Base-by-base conservation (phyloP, 2,113 vertebrate genomes). In the Tragelaphus strepsiceros region DNA sequence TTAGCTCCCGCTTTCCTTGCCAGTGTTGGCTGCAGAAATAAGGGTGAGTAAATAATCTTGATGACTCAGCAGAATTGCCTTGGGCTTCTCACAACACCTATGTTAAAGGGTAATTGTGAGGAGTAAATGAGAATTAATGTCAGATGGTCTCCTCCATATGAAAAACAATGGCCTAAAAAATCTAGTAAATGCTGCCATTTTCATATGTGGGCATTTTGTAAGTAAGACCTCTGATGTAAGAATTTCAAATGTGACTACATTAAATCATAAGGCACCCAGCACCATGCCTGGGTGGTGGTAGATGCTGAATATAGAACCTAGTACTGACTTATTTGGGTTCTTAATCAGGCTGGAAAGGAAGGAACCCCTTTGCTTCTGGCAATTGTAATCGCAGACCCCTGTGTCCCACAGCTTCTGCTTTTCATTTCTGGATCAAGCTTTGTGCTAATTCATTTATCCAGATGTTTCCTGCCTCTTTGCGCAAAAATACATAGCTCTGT, bases 401-500 rank as follows among this genome's bases (percentile, higher is more conserved):
- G 59, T 21, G 14, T 62, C 53, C 46, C 58, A 43, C n/a, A 21
- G 39, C 67, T 90, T 94, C 94, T 94, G 54, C 35, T 77, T 95
- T 88, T 54, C 67, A n/a, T 89, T 91, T 93, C 91, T 80, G 74
- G 17, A 46, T 43, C 30, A 58, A 71, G 39, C 39, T 91, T 88
- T 26, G 24, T 67, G 64, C 19, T 39, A 21, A 92, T 84, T 80
- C 53, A 28, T 53, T 90, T 39, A 90, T 43, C 46, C 91, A 90
- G 91, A 81, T 90, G 71, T 88, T 90, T 96, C 91, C 88, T 94
- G 91, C 74, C 56, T 88, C 62, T 83, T 58, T 46, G 78, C 1
- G 0, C 12, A 67, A 80, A 95, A 87, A 21, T 17, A 2, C 21
- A 35, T 8, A 67, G 9, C 30, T 74, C 24, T 56, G 46, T 26